Percentiles rank a stretch among this genome's conserved stretches.
phyloP scores from a whole-genome alignment of 1,140 invertebrate genomes.

The Sitophilus oryzae region DNA sequence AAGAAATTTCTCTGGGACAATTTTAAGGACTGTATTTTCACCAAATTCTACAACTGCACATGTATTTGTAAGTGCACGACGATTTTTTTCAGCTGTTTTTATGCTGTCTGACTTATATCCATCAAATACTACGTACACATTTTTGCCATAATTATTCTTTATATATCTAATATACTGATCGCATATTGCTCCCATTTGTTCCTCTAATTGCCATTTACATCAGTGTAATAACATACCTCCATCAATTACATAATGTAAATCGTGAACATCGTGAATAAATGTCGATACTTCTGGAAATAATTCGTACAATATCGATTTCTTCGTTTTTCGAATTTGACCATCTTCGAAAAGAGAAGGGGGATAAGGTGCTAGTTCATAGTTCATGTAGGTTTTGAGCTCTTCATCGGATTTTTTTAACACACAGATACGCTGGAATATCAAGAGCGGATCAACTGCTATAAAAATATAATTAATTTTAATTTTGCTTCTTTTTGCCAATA shows the following conservation, averaged over 20 bases:
- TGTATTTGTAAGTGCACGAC: constrained; percentile 19
- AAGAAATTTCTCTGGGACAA: constrained; percentile 30
- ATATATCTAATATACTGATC: constrained; percentile 36
- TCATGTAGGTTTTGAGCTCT: constrained; percentile 32
- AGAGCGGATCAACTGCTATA: constrained; percentile 30
- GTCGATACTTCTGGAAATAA: constrained; percentile 32
- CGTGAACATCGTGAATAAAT: constrained; percentile 21
- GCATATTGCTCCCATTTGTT: constrained; percentile 28
- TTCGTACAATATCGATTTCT: constrained; percentile 36
- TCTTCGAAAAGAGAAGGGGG: constrained; percentile 33
- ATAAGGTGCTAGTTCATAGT: constrained; percentile 34
- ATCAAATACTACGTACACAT: constrained; percentile 35
- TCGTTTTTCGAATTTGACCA: constrained; percentile 29
- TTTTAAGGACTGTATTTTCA: constrained; percentile 28
- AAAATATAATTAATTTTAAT: constrained; percentile 31
- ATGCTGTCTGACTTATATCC: constrained; percentile 31
- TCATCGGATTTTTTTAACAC: constrained; percentile 28
- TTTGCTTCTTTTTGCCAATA: constrained; percentile 27
- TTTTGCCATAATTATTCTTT: constrained; percentile 33
- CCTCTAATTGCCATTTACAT: constrained; percentile 29
- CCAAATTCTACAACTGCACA: constrained; percentile 16
- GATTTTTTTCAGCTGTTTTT: constrained; percentile 26
- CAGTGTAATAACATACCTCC: constrained; percentile 29
- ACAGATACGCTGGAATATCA: constrained; percentile 33
- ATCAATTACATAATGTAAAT: constrained; percentile 34